Percentiles rank a stretch among this genome's conserved stretches.
Conservation (phyloP, 1,140 invertebrate species). For the Drosophila novamexicana region DNA sequence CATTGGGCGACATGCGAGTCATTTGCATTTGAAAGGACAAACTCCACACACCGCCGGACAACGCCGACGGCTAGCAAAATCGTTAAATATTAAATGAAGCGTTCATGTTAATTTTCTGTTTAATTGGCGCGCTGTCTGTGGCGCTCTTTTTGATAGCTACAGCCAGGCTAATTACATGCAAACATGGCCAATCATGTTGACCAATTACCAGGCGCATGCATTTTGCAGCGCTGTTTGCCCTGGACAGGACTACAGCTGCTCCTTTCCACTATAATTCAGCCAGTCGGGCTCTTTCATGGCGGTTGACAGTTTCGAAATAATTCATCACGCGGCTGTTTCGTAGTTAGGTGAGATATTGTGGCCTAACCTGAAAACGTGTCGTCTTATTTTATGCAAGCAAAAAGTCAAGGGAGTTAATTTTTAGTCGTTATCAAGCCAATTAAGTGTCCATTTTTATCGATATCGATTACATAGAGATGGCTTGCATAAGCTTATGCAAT, state of each 20-base stretch:
- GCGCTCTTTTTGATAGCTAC: conserved; percentile 54
- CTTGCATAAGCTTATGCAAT: conserved; percentile 22
- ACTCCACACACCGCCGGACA: conserved; percentile 5
- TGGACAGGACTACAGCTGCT: not conserved
- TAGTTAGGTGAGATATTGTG: not conserved
- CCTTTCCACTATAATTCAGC: too few relatives aligned
- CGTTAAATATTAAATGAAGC: conserved; percentile 85
- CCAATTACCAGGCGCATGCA: conserved; percentile 71
- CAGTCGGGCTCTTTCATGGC: not conserved
- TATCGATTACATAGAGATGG: conserved; percentile 12
- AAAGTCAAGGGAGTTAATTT: not conserved
- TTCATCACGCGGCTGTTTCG: not conserved
- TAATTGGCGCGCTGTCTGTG: conserved; percentile 71
- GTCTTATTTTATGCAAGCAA: conserved; percentile 33
- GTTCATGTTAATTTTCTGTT: conserved; percentile 84
- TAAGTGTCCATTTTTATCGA: conserved; percentile 10
- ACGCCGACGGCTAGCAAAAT: conserved; percentile 49
- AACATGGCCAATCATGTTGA: conserved; percentile 77
- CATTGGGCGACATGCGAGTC: conserved; percentile 23
- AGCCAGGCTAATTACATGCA: conserved; percentile 75
- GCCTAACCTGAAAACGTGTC: not conserved
- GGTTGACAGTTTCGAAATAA: not conserved
- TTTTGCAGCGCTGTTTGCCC: conserved; percentile 17
- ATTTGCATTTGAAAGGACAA: conserved; percentile 45
- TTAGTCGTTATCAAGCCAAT: not conserved